Conservation (phyloP, 1,140 invertebrate species). For the Ostrea denselamellosa region DNA sequence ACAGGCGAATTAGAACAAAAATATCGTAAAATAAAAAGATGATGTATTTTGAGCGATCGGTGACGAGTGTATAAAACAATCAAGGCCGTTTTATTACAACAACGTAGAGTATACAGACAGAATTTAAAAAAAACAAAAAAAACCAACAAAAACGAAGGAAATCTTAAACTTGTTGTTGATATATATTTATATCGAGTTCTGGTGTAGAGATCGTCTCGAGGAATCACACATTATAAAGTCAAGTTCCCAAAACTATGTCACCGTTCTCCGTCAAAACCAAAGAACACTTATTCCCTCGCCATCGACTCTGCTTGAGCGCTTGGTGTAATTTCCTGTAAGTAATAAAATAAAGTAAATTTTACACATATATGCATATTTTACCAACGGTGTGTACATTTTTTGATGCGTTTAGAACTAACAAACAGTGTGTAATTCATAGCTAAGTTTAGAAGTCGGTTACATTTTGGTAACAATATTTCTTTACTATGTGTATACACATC, state of each 20-base stretch:
- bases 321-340: slow-evolving; percentile 42
- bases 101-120: no score
- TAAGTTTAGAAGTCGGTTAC: no score
- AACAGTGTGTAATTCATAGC: no score
- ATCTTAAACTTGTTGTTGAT: no score
- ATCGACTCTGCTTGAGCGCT: slow-evolving; percentile 35
- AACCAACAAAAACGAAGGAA: neutral
- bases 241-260: neutral
- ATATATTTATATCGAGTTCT: no score
- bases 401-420: no score
- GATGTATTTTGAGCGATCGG: neutral
- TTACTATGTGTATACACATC: no score
- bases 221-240: no score
- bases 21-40: slow-evolving; percentile 1
- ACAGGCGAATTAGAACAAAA: neutral
- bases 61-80: neutral
- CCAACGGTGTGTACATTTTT: no score
- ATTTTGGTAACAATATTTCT: no score
- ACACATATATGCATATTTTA: no score
- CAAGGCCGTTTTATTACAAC: neutral
- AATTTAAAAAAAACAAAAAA: neutral
- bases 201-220: no score
- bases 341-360: neutral
- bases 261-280: neutral
- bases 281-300: slow-evolving; percentile 41